Conservation (phyloP, 37 sponge, comb jelly and placozoan genomes). For the Aphrocallistes beatrix region DNA sequence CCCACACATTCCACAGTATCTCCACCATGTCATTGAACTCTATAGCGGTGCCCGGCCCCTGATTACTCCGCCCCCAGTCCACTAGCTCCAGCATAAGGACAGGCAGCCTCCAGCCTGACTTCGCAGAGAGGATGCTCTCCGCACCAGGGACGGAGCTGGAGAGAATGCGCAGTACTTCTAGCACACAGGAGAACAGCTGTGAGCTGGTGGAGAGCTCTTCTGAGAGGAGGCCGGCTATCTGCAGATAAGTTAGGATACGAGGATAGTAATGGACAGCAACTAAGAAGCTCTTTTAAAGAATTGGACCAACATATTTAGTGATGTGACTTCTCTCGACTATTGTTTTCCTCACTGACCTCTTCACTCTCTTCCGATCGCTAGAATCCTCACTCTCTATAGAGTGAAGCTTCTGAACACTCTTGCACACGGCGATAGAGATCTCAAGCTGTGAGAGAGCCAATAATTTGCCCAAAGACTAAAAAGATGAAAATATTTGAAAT, state of each 20-base stretch:
- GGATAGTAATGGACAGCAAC: too few species aligned
- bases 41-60: neutral
- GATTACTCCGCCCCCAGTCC: neutral
- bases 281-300: too few species aligned
- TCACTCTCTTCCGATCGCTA: neutral
- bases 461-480: neutral
- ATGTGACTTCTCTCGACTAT: constrained; percentile 17
- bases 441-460: neutral
- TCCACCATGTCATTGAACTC: constrained; percentile 27
- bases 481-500: neutral
- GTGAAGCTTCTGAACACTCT: neutral
- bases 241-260: too few species aligned
- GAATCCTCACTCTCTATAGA: neutral
- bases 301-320: neutral
- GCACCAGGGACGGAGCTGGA: neutral
- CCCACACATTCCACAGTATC: constrained; percentile 70
- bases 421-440: neutral
- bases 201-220: neutral
- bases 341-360: neutral
- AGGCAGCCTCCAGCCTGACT: neutral
- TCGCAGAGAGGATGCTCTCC: neutral
- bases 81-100: neutral
- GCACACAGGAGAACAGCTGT: constrained; percentile 4
- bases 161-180: neutral
- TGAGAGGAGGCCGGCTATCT: neutral